These are phyloP conservation scores for Cololabis saira DNA, from an alignment of 2,113 vertebrate genomes.

Conservation along the genomic window DNA sequence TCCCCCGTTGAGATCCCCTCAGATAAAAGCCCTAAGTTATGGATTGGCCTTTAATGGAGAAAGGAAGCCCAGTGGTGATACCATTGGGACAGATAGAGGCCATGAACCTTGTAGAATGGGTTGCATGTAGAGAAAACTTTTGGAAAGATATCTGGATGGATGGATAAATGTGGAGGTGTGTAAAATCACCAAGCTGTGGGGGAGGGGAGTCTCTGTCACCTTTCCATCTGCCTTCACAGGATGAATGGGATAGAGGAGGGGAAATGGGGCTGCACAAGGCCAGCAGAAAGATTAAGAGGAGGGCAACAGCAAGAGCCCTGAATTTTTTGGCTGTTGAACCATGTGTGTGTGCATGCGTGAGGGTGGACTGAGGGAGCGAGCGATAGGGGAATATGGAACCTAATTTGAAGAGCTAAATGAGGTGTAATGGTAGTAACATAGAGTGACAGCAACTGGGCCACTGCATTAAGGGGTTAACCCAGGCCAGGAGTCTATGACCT, in stretches of 20 bases:
- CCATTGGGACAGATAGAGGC: slow-evolving; percentile 23
- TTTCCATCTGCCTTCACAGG: slow-evolving; percentile 40
- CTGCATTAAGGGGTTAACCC: slow-evolving; percentile 80
- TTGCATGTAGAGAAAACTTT: slow-evolving; percentile 46
- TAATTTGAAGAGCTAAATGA: slow-evolving; percentile 75
- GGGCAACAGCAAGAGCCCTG: slow-evolving; percentile 33
- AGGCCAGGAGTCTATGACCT: slow-evolving; percentile 76
- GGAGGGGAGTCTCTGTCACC: slow-evolving; percentile 27
- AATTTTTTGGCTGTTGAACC: slow-evolving; percentile 24
- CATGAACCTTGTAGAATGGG: slow-evolving; percentile 18
- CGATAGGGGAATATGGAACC: slow-evolving; percentile 63
- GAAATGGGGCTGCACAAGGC: slow-evolving; percentile 44
- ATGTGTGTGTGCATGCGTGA: slow-evolving; percentile 33
- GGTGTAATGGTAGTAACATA: slow-evolving; percentile 78
- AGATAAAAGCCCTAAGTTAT: slow-evolving; percentile 54
- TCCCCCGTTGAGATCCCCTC: slow-evolving; percentile 45
- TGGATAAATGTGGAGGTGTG: slow-evolving; percentile 32
- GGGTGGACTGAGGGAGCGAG: not conserved
- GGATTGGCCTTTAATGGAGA: slow-evolving; percentile 48
- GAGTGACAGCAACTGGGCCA: slow-evolving; percentile 73
- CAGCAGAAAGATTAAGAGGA: slow-evolving; percentile 55
- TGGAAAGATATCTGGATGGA: slow-evolving; percentile 30
- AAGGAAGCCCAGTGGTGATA: slow-evolving; percentile 26
- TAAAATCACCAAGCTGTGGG: slow-evolving; percentile 45
- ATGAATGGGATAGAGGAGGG: slow-evolving; percentile 30